Evolutionary conservation across 2,113 vertebrate species (phyloP).

Genomic region (Phaethornis superciliosus): DNA sequence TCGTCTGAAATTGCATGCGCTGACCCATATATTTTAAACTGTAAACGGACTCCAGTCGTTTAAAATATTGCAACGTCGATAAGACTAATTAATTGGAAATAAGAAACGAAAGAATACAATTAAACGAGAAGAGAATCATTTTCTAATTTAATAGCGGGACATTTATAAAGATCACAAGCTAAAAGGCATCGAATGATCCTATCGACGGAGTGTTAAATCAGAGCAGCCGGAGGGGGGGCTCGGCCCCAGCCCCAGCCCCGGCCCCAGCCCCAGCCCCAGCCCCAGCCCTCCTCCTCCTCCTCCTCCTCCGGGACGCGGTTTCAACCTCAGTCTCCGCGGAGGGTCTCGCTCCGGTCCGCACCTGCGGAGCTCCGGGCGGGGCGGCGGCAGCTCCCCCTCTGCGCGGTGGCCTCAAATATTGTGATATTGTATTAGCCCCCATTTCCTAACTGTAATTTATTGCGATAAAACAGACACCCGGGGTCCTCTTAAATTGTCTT

Average conservation of each 20-base stretch:
- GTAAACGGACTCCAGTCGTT: conserved; percentile 81
- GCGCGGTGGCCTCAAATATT: conserved; percentile 56
- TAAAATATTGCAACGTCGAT: conserved; percentile 87
- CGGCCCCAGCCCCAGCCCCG: neutral
- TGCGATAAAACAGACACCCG: conserved; percentile 88
- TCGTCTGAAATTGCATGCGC: conserved; percentile 66
- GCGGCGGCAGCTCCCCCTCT: neutral
- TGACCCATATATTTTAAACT: conserved; percentile 80
- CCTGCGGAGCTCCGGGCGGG: neutral
- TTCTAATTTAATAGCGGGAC: conserved; percentile 87
- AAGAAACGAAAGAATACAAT: conserved; percentile 86
- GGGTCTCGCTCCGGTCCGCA: neutral
- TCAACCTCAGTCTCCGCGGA: neutral
- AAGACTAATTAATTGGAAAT: conserved; percentile 87
- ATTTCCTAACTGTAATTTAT: conserved; percentile 87
- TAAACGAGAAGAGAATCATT: conserved; percentile 88
- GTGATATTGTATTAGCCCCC: conserved; percentile 73
- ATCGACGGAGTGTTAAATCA: conserved; percentile 82
- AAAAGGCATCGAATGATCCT: conserved; percentile 80
- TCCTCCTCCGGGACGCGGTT: neutral
- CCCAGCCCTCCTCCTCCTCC: neutral
- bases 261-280: neutral
- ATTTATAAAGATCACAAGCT: conserved; percentile 87
- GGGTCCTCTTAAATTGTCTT: conserved; percentile 90
- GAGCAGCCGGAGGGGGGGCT: neutral